These are phyloP conservation scores for Trachelus iudaicus DNA, from an alignment of 2,888 invertebrate genomes.

Conservation along the genomic window DNA sequence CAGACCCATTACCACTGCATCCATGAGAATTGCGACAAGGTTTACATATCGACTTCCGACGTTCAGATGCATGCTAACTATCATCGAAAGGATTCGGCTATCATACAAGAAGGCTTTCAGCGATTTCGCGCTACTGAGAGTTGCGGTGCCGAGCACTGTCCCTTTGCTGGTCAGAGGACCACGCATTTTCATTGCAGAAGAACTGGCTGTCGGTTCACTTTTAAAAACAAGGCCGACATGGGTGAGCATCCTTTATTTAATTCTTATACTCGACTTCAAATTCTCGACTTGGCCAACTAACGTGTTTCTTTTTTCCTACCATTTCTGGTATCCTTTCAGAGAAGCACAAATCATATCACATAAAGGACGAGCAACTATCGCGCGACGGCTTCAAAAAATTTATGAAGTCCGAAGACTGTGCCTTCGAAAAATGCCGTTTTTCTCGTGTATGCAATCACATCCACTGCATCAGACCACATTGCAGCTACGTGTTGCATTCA, in stretches of 20 bases:
- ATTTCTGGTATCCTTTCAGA: conserved; percentile 71
- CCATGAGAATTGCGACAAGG: conserved; percentile 93
- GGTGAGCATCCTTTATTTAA: conserved; percentile 73
- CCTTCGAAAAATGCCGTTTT: conserved; percentile 91
- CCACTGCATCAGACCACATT: conserved; percentile 95
- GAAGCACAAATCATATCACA: conserved; percentile 98
- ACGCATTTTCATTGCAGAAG: conserved; percentile 98
- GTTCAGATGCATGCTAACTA: conserved; percentile 99
- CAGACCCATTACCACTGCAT: conserved; percentile 98
- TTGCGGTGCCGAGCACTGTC: conserved; percentile 90
- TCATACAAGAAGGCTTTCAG: conserved; percentile 97
- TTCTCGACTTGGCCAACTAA: conserved; percentile 1
- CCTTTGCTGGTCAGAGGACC: conserved; percentile 93
- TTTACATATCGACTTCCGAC: conserved; percentile 98
- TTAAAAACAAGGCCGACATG: conserved; percentile 99
- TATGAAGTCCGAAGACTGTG: conserved; percentile 95
- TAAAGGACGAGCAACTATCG: conserved; percentile 95
- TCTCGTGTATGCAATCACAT: conserved; percentile 97
- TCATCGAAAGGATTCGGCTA: conserved; percentile 97
- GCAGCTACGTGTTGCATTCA: conserved; percentile 95
- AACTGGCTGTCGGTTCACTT: conserved; percentile 91
- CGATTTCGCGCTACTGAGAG: conserved; percentile 96
- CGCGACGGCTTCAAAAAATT: conserved; percentile 98
- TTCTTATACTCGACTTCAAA: neutral
- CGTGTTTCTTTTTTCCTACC: conserved; percentile 13